phyloP scores from a whole-genome alignment of 2,888 invertebrate genomes.

The Aspidiotus rigidus region DNA sequence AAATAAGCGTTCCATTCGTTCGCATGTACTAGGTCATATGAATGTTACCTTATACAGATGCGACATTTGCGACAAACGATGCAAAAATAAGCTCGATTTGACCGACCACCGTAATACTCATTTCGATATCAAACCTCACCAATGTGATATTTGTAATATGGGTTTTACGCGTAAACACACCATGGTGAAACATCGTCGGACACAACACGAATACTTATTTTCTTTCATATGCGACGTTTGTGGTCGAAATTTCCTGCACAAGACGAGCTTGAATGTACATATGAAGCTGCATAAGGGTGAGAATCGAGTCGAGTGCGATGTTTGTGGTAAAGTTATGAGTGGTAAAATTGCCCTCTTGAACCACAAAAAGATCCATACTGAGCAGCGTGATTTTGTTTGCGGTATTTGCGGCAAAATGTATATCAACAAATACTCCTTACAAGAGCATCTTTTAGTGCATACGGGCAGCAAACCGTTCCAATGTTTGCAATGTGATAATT shows the following conservation, averaged over 20 bases:
- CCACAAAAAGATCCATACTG: constrained; percentile 27
- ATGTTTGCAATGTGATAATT: constrained; percentile 25
- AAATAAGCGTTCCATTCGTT: constrained; percentile 21
- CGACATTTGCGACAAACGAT: constrained; percentile 18
- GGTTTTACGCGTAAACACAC: constrained; percentile 21
- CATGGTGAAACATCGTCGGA: constrained; percentile 24
- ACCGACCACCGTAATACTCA: constrained; percentile 28
- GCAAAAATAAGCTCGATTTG: constrained; percentile 17
- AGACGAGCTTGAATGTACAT: constrained; percentile 16
- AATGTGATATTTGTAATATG: constrained; percentile 27
- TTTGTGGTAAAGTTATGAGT: constrained; percentile 18
- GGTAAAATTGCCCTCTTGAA: constrained; percentile 15
- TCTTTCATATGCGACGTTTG: constrained; percentile 21
- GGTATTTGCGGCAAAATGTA: constrained; percentile 27
- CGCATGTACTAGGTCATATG: constrained; percentile 23
- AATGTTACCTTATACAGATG: constrained; percentile 18
- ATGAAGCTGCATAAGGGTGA: constrained; percentile 26
- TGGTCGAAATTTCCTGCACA: constrained; percentile 19
- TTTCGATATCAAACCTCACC: constrained; percentile 22
- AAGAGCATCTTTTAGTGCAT: constrained; percentile 23
- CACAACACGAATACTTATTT: constrained; percentile 17
- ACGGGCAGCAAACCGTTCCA: constrained; percentile 29
- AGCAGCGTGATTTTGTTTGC: constrained; percentile 17
- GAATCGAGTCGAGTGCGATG: constrained; percentile 21
- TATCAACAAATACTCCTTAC: constrained; percentile 24